Base-by-base conservation (phyloP, 2,888 invertebrate genomes). In the Eupelmus urozonus region DNA sequence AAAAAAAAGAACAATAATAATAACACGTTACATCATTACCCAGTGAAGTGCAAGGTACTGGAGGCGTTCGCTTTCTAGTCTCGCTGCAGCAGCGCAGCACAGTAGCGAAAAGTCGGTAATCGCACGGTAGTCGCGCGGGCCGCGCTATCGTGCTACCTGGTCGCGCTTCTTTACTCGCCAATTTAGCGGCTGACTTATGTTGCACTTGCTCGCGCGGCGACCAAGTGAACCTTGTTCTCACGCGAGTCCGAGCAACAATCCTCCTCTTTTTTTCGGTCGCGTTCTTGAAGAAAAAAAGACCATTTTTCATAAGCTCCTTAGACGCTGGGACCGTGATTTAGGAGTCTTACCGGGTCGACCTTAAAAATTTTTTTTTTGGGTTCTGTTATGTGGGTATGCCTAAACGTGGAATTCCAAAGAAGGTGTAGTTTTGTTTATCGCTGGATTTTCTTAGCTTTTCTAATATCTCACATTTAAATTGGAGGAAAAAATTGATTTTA, bases 121-220 rank as follows among this genome's bases (percentile, higher is more conserved):
- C 49, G 55, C 65, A 1, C 20, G 69, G 51, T 53, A 29, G 25
- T 25, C 40, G 40, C 34, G 29, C n/a, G 59, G 29, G 5, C 34
- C 29, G 59, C 34, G 27, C 25, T n/a, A n/a, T n/a, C n/a, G n/a
- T n/a, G 20, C 20, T 4, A 20, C 29, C 9, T 49, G 57, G 27
- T 27, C 34, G 59, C 59, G 29, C 74, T 42, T 69, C 75, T 62
- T 67, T 62, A 69, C 75, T 75, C 69, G 69, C 42, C 76, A 69
- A 76, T 76, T 76, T 69, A 76, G 62, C 29, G 27, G 67, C 42
- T 76, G 69, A 69, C 76, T 76, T 76, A 76, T 69, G 76, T 9
- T 45, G 62, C 69, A 62, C 69, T 66, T 55, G 51, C 69, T 18
- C 3, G 62, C 55, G 60, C 45, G 60, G 45, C 3, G 5, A 5